Evolutionary conservation across 2,888 invertebrate species (phyloP), one percentile per base, ranked within the genome.

Genomic region (Lycaena phlaeas): DNA sequence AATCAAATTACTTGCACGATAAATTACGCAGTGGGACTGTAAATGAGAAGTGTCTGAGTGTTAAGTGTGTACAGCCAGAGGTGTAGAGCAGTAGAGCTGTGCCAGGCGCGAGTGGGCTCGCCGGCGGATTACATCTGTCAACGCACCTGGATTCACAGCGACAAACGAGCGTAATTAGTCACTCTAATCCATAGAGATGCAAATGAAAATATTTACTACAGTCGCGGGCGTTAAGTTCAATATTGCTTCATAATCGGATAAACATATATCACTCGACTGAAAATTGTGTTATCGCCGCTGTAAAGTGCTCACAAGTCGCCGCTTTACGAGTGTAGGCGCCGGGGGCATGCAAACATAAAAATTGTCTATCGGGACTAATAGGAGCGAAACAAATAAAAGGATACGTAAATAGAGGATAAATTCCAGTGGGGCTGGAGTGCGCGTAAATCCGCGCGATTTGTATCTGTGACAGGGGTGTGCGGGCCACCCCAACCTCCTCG

Each of bases 361-460:
- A 84, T 79, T 78, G 78, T 82, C 78, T 82, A 82, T 82, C 78
- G 81, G 65, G 78, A 79, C 82, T 82, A 84, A 82, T 82, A 84
- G 82, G 72, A 79, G 62, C 58, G 75, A 79, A 81, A 82, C 82
- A 82, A 84, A 84, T 82, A 84, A 82, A 84, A 82, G 74, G 77
- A 82, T 81, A 81, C 82, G 82, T 81, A 84, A 82, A 82, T 79
- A 82, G 78, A 69, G 73, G 79, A 82, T 82, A 81, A 79, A 82
- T 82, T 82, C 78, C 81, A 64, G 64, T 72, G 81, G 82, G 82
- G 82, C 73, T 70, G 60, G 76, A 81, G 81, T 66, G 68, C 68
- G 78, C 81, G 81, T 82, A 85, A 85, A 85, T 85, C 85, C 85
- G 73, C 70, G 76, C 85, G 84, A 85, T 85, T 85, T 85, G 85